Evolutionary conservation across 2,113 vertebrate species (phyloP).

Genomic region (Nothoprocta perdicaria): DNA sequence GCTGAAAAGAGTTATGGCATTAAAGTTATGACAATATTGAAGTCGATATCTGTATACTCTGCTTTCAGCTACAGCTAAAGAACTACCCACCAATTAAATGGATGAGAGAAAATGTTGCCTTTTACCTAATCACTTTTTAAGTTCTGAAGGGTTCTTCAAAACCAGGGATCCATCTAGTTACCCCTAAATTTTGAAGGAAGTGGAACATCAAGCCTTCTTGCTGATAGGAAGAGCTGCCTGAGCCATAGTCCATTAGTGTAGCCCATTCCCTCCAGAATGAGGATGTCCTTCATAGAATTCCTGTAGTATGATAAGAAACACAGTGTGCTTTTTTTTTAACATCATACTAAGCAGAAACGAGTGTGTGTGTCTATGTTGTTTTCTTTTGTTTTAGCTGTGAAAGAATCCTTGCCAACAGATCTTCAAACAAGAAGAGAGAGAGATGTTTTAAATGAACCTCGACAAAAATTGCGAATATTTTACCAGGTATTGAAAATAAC

Average conservation of each 20-base stretch:
- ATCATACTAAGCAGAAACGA: neutral
- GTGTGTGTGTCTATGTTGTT: neutral
- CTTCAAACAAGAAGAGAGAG: slow-evolving; percentile 91
- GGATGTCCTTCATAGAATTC: neutral
- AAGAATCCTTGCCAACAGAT: slow-evolving; percentile 90
- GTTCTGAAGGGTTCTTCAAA: neutral
- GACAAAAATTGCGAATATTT: slow-evolving; percentile 97
- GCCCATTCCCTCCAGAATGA: neutral
- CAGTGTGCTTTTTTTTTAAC: neutral
- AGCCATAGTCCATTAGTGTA: neutral
- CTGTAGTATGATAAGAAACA: neutral
- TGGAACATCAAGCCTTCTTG: neutral
- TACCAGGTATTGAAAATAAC: slow-evolving; percentile 88
- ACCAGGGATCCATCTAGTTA: neutral
- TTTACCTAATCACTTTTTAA: neutral
- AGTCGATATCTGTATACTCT: neutral
- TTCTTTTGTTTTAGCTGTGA: slow-evolving; percentile 84
- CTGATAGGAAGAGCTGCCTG: neutral
- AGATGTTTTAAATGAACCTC: slow-evolving; percentile 88
- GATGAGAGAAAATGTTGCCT: neutral
- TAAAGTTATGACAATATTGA: neutral
- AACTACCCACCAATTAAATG: neutral
- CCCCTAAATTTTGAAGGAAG: neutral
- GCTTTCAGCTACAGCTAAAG: neutral
- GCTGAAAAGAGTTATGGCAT: neutral